Base-by-base conservation (phyloP, 1,140 invertebrate species). In the Schlechtendalia chinensis region DNA sequence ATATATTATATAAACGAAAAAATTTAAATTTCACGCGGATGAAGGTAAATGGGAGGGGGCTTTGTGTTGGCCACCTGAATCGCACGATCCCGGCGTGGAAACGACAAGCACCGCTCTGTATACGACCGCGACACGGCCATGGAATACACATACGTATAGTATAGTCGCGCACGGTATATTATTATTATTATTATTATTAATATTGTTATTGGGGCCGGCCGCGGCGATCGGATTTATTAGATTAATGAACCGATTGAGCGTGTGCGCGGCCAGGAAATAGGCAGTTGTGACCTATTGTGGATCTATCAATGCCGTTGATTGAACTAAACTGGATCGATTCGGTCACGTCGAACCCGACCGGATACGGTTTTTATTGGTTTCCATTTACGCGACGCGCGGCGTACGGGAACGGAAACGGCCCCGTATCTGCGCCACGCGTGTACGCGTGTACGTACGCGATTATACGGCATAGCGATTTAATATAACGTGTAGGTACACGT, bases 361-460 rank as follows among this genome's bases (percentile, higher is more conserved):
- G 75, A 79, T 79, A 79, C 75, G 58, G 75, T 79, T 63, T 79
- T 79, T 79, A 79, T 63, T 79, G 75, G 75, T 79, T 63, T 79
- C 58, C 58, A 79, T 79, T 79, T 63, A 47, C 19, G 5, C 19
- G 32, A 29, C 58, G 74, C 6, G 67, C n/a, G n/a, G 47, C 47
- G 12, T 11, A 8, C 32, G 3, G 8, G 45, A 54, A 24, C 69
- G 69, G 50, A 53, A 54, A 72, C 47, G 27, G 19, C 50, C 47
- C 50, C 17, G 10, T 3, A 24, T 50, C 2, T 50, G 22, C 32
- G 32, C 39, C 61, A 19, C 27, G 61, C 32, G 47, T 67, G 19
- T 67, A n/a, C n/a, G n/a, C n/a, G n/a, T 45, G 19, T 39, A 29
- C 24, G 22, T 27, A n/a, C n/a, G n/a, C n/a, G n/a, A n/a, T n/a